phyloP scores from a whole-genome alignment of 1,140 invertebrate species.

The Dreissena polymorpha region DNA sequence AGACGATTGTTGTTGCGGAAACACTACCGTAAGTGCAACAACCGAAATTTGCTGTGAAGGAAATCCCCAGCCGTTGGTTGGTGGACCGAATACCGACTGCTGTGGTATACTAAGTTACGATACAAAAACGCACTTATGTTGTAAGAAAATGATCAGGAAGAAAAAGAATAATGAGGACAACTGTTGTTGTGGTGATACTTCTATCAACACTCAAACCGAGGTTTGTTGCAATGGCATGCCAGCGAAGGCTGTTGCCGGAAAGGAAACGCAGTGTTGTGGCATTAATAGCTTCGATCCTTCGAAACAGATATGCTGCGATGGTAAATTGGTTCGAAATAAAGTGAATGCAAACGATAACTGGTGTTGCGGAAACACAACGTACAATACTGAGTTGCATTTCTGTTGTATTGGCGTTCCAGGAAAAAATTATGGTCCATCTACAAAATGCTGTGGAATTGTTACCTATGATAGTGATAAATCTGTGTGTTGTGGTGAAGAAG shows the following conservation, averaged over 20 bases:
- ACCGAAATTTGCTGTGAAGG: slow-evolving; percentile 49
- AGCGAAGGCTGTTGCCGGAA: slow-evolving; percentile 30
- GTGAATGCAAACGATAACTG: slow-evolving; percentile 40
- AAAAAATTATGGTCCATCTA: slow-evolving; percentile 25
- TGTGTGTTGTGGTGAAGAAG: slow-evolving; percentile 37
- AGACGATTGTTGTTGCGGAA: slow-evolving; percentile 49
- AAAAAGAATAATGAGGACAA: slow-evolving; percentile 48
- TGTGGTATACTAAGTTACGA: slow-evolving; percentile 43
- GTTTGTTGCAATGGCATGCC: slow-evolving; percentile 46
- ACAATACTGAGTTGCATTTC: slow-evolving; percentile 41
- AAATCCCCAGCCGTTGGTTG: slow-evolving; percentile 35
- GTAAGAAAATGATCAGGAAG: slow-evolving; percentile 33
- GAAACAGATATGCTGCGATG: slow-evolving; percentile 49
- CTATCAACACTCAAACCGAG: slow-evolving; percentile 35
- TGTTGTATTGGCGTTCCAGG: slow-evolving; percentile 40
- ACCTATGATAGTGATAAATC: slow-evolving; percentile 42
- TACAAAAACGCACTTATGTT: slow-evolving; percentile 36
- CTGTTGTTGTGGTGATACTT: slow-evolving; percentile 43
- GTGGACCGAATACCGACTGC: slow-evolving; percentile 41
- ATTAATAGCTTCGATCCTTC: slow-evolving; percentile 30
- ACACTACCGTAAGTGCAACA: slow-evolving; percentile 38
- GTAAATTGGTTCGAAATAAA: slow-evolving; percentile 22
- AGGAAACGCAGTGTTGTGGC: slow-evolving; percentile 34
- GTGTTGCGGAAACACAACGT: slow-evolving; percentile 49
- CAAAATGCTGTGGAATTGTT: slow-evolving; percentile 38